Evolutionary conservation across 2,797 vertebrate genomes (phyloP).

Genomic region (Allobates femoralis): DNA sequence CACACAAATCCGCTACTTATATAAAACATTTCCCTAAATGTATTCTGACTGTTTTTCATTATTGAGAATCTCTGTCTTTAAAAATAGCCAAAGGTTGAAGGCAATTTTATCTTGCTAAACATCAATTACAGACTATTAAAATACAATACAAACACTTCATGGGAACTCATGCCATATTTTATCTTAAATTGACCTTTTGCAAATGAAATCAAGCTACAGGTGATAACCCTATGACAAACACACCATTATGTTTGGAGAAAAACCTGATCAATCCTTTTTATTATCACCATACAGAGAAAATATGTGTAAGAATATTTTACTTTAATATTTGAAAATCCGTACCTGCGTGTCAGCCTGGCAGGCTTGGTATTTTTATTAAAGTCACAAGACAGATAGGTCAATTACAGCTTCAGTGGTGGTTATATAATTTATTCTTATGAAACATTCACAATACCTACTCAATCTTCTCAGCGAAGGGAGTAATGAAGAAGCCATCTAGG

Average conservation of each 20-base stretch:
- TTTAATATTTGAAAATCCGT: slow-evolving; percentile 47
- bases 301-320: slow-evolving; percentile 30
- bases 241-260: slow-evolving; percentile 4
- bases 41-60: not conserved
- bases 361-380: slow-evolving; percentile 58
- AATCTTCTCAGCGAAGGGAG: slow-evolving; percentile 49
- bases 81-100: not conserved
- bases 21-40: not conserved
- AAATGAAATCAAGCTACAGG: not conserved
- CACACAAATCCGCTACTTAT: not conserved
- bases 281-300: slow-evolving; percentile 18
- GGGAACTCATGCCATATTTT: not conserved
- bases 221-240: slow-evolving; percentile 9
- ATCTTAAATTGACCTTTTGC: slow-evolving; percentile 5
- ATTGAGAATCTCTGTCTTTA: not conserved
- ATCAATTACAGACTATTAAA: not conserved
- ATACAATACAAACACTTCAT: slow-evolving; percentile 7
- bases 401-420: slow-evolving; percentile 41
- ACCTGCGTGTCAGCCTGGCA: slow-evolving; percentile 30
- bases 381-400: slow-evolving; percentile 54
- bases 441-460: slow-evolving; percentile 36
- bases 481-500: slow-evolving; percentile 49
- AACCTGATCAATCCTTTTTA: slow-evolving; percentile 14
- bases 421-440: slow-evolving; percentile 46
- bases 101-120: not conserved